phyloP scores from a whole-genome alignment of 1,140 invertebrate genomes.

The Catajapyx aquilonaris region DNA sequence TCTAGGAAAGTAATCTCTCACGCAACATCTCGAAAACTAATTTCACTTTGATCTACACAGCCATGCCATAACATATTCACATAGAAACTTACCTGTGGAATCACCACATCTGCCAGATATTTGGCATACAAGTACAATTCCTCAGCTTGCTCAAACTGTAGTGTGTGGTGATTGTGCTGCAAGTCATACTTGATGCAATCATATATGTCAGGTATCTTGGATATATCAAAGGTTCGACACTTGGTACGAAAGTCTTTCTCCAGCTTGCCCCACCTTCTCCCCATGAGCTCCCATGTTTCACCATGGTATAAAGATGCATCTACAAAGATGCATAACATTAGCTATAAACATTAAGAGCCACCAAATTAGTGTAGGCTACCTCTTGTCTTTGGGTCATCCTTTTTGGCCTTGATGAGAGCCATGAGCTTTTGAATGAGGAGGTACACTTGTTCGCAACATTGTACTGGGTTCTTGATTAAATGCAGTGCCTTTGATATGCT shows the following conservation, averaged over 20 bases:
- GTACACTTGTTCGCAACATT: constrained; percentile 79
- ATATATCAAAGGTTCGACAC: constrained; percentile 81
- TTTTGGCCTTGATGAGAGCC: constrained; percentile 61
- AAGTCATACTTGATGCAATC: constrained; percentile 99
- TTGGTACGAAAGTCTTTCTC: constrained; percentile 96
- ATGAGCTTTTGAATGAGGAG: constrained; percentile 66
- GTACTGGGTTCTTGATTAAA: constrained; percentile 90
- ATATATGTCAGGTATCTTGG: constrained; percentile 98
- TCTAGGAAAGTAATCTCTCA: too few relatives aligned
- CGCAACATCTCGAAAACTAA: too few relatives aligned
- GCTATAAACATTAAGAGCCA: neutral
- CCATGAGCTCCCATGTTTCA: constrained; percentile 98
- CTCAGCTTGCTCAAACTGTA: constrained; percentile 85
- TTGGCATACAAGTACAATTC: constrained; percentile 90
- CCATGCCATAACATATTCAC: constrained; percentile 4
- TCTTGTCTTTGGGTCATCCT: constrained; percentile 70
- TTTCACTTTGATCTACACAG: too few relatives aligned
- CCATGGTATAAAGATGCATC: constrained; percentile 88
- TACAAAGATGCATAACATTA: constrained; percentile 19
- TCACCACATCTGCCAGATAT: constrained; percentile 91
- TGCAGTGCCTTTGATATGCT: constrained; percentile 75
- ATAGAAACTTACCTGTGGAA: constrained; percentile 58
- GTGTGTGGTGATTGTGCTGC: constrained; percentile 88
- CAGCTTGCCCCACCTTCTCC: constrained; percentile 92
- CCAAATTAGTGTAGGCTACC: constrained; percentile 21